Base-by-base conservation (phyloP, 1,140 invertebrate genomes). In the Saxidomus purpurata region DNA sequence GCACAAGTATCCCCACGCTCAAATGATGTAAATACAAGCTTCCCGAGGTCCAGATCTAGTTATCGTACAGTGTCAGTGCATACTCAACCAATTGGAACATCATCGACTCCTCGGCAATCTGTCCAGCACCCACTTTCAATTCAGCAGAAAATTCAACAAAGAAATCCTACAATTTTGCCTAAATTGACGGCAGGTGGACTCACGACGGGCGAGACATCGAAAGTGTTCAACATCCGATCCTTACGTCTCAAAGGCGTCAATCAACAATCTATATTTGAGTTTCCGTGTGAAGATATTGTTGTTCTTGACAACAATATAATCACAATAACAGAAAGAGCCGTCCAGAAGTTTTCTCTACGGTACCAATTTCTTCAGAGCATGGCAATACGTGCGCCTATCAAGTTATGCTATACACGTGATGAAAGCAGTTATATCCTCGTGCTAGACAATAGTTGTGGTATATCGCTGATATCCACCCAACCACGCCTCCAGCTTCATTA, bases 301-400 rank as follows among this genome's bases (percentile, higher is more conserved):
- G 59, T 88, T 8, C n/a, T 88, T 13, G 76, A 79, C 3, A 88
- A 81, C 61, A 81, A 80, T 28, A 88, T 88, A 25, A 80, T 88
- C 6, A 88, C 86, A 36, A 69, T 88, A n/a, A 88, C 86, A 38
- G 86, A 88, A 38, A 38, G 86, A 40, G 86, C 86, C 25, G 86
- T 88, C 31, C 86, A 88, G 77, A 88, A 88, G 43, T 88, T 88
- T 71, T 80, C 86, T 17, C 47, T 88, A 8, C 76, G 86, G 0
- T 88, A 88, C 63, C 86, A 88, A 43, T 88, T 88, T 31, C 13
- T 88, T 0, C 55, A 88, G 40, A 88, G 86, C 67, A 80, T 88
- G 76, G 77, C 49, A 19, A 31, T 88, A 3, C 71, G 86, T 0
- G 76, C 86, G 25, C 86, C 86, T 3, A 22, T 88, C 2, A 80